Conservation (phyloP, 2,113 vertebrate genomes). For the Grus americana region DNA sequence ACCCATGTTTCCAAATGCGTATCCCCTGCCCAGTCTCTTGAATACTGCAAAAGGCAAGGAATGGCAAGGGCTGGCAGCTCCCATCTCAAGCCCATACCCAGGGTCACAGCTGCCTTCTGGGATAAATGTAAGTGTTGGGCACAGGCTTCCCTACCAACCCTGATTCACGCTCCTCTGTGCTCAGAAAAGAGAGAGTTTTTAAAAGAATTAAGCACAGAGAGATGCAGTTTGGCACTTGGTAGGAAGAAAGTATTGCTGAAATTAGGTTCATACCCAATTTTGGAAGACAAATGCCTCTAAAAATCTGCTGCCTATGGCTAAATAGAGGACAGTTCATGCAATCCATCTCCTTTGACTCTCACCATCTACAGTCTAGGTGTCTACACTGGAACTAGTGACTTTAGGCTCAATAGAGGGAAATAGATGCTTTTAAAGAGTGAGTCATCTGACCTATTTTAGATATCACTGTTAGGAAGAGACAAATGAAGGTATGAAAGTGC, state of each 20-base stretch:
- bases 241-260: background rate
- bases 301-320: background rate
- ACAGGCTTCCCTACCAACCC: background rate
- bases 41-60: background rate
- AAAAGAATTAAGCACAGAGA: background rate
- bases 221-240: background rate
- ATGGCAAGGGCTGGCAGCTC: background rate
- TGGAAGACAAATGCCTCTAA: conserved; percentile 10
- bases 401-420: background rate
- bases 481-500: background rate
- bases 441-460: conserved; percentile 11
- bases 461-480: background rate
- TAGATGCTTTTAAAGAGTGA: conserved; percentile 6
- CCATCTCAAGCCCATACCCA: background rate
- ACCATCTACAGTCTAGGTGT: background rate
- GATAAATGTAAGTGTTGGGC: background rate
- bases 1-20: background rate
- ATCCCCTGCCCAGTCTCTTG: background rate
- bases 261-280: background rate
- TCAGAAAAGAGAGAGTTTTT: background rate
- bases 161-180: background rate
- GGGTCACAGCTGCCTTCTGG: background rate
- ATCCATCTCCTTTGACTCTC: background rate
- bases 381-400: background rate
- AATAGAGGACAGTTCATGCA: background rate